These are phyloP conservation scores for Ethmia dodecea DNA, from an alignment of 2,888 invertebrate genomes.

Conservation along the genomic window DNA sequence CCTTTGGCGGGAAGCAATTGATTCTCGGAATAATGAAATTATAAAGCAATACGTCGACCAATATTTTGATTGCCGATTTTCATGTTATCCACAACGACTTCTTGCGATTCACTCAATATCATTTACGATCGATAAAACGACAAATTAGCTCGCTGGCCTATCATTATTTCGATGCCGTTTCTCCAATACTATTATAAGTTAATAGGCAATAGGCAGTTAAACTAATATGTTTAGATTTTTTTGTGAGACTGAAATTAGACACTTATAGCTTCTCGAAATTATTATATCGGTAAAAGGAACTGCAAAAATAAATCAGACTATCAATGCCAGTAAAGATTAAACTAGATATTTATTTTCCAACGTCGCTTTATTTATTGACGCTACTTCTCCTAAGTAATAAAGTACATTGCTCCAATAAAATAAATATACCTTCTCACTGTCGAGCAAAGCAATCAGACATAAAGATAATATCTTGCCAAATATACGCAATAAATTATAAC, in stretches of 20 bases:
- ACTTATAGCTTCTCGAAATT: too few species aligned
- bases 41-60: conserved; percentile 32
- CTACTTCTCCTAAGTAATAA: too few species aligned
- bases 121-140: conserved; percentile 18
- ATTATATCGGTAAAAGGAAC: too few species aligned
- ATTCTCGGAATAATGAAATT: conserved; percentile 57
- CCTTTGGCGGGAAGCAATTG: conserved; percentile 37
- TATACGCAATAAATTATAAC: conserved; percentile 54
- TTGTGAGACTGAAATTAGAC: too few species aligned
- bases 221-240: too few species aligned
- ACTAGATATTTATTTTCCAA: too few species aligned
- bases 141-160: conserved; percentile 1
- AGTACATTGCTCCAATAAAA: too few species aligned
- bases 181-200: background rate
- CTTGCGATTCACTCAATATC: conserved; percentile 11
- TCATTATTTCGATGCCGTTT: conserved; percentile 3
- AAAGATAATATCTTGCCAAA: conserved; percentile 57
- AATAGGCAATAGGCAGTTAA: background rate
- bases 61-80: conserved; percentile 41
- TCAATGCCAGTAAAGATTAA: too few species aligned
- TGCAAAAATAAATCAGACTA: too few species aligned
- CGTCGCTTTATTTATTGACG: too few species aligned
- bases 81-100: conserved; percentile 12
- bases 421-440: conserved; percentile 2
- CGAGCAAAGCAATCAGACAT: conserved; percentile 46